A percentile compares a stretch with the other conserved stretches of the same genome.
Conservation (phyloP, 2,797 vertebrate species). For the Cossypha niveicapilla region DNA sequence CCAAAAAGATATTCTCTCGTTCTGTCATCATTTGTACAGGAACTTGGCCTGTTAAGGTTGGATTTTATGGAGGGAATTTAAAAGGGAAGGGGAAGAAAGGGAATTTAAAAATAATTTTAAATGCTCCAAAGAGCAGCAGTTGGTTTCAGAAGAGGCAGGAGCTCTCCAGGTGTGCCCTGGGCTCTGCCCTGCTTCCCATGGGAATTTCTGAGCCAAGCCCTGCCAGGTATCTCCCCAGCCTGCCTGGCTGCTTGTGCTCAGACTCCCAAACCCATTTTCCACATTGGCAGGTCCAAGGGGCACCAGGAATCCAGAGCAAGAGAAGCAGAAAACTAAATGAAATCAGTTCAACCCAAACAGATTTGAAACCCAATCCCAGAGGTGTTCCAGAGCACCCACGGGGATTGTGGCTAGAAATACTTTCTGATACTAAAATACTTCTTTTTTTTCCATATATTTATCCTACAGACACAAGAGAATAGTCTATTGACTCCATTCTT, state of each 20-base stretch:
- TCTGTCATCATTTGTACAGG: rapidly evolving
- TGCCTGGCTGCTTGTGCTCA: rapidly evolving
- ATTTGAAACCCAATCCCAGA: background rate
- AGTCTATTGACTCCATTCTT: background rate
- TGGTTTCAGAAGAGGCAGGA: background rate
- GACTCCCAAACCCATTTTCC: background rate
- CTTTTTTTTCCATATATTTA: rapidly evolving
- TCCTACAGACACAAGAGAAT: background rate
- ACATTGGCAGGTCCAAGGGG: rapidly evolving
- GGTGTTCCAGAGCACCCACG: rapidly evolving
- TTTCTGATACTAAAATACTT: background rate
- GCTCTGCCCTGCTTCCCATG: background rate
- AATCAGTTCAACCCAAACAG: background rate
- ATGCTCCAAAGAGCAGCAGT: background rate
- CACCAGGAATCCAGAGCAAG: rapidly evolving
- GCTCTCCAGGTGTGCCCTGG: rapidly evolving
- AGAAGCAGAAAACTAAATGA: background rate
- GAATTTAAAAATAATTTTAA: rapidly evolving
- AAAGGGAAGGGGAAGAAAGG: background rate
- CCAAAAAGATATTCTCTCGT: rapidly evolving
- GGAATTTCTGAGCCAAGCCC: rapidly evolving
- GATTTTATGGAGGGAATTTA: too few species aligned
- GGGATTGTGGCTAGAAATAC: rapidly evolving
- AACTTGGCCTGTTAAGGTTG: background rate
- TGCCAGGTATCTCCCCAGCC: background rate